These are phyloP conservation scores for Vultur gryphus DNA, from an alignment of 2,797 vertebrate species.

Conservation along the genomic window DNA sequence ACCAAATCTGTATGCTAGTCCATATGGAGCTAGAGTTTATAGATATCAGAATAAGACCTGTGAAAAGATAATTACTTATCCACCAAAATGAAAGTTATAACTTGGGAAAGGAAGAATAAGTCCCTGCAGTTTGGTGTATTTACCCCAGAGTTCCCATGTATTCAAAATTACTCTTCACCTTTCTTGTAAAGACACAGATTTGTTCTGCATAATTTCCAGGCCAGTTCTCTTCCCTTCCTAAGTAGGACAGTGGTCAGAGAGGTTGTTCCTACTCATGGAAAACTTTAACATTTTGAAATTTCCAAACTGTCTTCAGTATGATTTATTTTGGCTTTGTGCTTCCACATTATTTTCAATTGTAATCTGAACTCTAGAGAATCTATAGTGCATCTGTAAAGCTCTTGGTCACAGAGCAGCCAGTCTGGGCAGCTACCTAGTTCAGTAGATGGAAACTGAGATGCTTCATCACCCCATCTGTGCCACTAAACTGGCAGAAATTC, in stretches of 20 bases:
- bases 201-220: background rate
- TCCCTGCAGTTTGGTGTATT: background rate
- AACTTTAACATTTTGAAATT: background rate
- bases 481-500: background rate
- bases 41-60: background rate
- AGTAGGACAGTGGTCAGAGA: rapidly evolving
- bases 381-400: background rate
- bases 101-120: background rate
- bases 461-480: background rate
- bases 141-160: rapidly evolving
- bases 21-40: background rate
- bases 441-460: background rate
- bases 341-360: background rate
- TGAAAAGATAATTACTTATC: background rate
- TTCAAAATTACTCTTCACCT: background rate
- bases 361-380: background rate
- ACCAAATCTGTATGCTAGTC: background rate
- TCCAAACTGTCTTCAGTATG: background rate
- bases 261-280: background rate
- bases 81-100: background rate
- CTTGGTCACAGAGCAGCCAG: background rate
- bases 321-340: background rate
- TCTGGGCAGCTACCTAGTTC: background rate
- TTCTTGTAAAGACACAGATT: background rate
- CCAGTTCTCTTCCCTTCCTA: background rate